A percentile compares a stretch with the other conserved stretches of the same genome.
These are phyloP conservation scores for Aphelinus certus DNA, from an alignment of 1,140 invertebrate genomes.

Conservation along the genomic window DNA sequence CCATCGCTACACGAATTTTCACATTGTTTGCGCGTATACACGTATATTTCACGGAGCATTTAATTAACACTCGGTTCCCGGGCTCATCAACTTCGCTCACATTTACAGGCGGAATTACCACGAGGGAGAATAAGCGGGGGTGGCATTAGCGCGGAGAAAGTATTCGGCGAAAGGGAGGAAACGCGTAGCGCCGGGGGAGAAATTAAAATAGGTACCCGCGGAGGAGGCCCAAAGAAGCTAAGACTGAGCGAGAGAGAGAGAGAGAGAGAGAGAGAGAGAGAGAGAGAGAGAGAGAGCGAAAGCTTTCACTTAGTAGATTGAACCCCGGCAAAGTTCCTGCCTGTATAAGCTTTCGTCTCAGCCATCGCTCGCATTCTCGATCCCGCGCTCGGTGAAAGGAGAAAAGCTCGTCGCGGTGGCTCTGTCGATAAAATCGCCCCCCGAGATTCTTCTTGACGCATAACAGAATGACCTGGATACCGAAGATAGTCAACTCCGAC, in stretches of 20 bases:
- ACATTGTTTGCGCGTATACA: too few species aligned
- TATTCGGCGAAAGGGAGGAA: neutral
- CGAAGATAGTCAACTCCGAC: conserved; percentile 18
- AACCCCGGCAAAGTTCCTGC: conserved; percentile 20
- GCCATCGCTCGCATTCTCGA: neutral
- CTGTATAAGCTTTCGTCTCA: conserved; percentile 3
- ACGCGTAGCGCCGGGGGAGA: neutral
- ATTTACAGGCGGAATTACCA: neutral
- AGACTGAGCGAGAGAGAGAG: neutral
- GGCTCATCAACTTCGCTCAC: neutral
- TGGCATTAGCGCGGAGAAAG: neutral
- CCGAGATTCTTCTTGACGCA: neutral
- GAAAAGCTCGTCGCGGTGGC: conserved; percentile 2
- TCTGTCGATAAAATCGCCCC: conserved; percentile 19
- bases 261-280: too few species aligned
- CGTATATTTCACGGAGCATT: too few species aligned
- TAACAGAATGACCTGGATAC: conserved; percentile 3
- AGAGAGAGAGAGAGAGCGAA: neutral
- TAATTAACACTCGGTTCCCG: conserved; percentile 4
- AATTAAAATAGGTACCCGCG: conserved; percentile 28
- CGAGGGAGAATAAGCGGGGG: neutral
- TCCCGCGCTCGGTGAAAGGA: conserved; percentile 1
- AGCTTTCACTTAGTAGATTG: conserved; percentile 39
- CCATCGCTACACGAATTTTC: too few species aligned
- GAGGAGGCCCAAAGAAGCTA: neutral